Percentiles rank a stretch among this genome's conserved stretches.
Conservation (phyloP, 1,140 invertebrate genomes). For the Alviniconcha marisindica region DNA sequence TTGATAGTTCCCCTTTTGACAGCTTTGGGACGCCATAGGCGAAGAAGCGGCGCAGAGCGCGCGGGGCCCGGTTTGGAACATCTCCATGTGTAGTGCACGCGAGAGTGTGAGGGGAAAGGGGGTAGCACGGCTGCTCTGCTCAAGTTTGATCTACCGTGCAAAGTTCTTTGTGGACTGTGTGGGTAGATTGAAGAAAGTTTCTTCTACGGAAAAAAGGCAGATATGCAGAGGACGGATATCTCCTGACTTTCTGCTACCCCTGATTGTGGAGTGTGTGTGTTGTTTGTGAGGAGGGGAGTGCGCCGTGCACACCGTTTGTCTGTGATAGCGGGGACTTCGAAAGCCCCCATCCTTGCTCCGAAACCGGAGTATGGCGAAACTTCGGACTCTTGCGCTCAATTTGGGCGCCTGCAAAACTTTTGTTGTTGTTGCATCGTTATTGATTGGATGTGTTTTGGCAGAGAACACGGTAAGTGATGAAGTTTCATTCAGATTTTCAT, state of each 20-base stretch:
- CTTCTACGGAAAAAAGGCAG: neutral
- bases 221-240: conserved; percentile 10
- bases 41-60: neutral
- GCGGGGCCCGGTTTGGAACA: conserved; percentile 4
- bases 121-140: conserved; percentile 8
- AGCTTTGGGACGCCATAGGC: neutral
- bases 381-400: conserved; percentile 4
- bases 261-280: neutral
- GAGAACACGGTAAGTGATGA: neutral
- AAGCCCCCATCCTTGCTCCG: conserved; percentile 19
- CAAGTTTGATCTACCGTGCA: neutral
- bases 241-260: neutral
- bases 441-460: conserved; percentile 23
- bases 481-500: neutral
- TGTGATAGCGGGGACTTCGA: conserved; percentile 16
- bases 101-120: neutral
- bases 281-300: conserved; percentile 10
- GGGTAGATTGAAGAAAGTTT: neutral
- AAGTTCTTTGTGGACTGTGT: conserved; percentile 12
- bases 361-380: conserved; percentile 19
- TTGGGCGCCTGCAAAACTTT: conserved; percentile 4
- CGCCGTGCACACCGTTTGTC: neutral
- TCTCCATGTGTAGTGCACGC: conserved; percentile 5
- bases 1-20: too few relatives aligned
- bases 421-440: neutral